Percentiles rank a stretch among this genome's conserved stretches.
These are phyloP conservation scores for Drosophila orosa DNA, from an alignment of 1,140 invertebrate genomes.

Conservation along the genomic window DNA sequence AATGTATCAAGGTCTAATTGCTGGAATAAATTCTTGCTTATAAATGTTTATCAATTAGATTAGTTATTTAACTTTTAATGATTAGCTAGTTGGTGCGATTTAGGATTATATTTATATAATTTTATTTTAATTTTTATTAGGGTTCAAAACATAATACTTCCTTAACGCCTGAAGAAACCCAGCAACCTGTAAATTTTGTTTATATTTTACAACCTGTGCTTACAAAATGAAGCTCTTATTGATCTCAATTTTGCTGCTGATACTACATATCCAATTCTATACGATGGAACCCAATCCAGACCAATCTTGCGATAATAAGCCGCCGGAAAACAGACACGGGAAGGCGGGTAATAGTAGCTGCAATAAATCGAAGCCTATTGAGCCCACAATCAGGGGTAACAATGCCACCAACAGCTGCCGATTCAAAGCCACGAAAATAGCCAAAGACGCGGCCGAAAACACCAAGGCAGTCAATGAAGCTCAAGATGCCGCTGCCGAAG, in stretches of 20 bases:
- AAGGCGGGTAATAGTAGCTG: background rate
- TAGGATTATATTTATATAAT: too few species aligned
- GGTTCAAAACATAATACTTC: too few species aligned
- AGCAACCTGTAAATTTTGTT: background rate
- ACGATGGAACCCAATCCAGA: background rate
- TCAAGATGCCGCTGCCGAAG: slow-evolving; percentile 87
- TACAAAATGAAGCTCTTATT: background rate
- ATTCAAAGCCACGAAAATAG: slow-evolving; percentile 85
- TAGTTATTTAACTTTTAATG: too few species aligned
- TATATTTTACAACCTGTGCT: background rate
- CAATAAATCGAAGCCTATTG: background rate
- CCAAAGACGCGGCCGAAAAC: slow-evolving; percentile 87
- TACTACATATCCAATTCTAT: background rate
- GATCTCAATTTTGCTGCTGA: background rate
- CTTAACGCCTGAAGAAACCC: too few species aligned
- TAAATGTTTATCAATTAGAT: too few species aligned
- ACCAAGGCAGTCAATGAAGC: slow-evolving; percentile 87
- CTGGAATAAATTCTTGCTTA: background rate
- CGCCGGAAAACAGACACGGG: background rate
- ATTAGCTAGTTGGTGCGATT: too few species aligned
- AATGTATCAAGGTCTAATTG: background rate
- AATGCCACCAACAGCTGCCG: background rate
- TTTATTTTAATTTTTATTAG: too few species aligned
- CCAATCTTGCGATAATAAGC: accelerated
- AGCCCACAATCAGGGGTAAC: background rate